phyloP scores from a whole-genome alignment of 2,888 invertebrate species.

The Stegana nigrithorax region DNA sequence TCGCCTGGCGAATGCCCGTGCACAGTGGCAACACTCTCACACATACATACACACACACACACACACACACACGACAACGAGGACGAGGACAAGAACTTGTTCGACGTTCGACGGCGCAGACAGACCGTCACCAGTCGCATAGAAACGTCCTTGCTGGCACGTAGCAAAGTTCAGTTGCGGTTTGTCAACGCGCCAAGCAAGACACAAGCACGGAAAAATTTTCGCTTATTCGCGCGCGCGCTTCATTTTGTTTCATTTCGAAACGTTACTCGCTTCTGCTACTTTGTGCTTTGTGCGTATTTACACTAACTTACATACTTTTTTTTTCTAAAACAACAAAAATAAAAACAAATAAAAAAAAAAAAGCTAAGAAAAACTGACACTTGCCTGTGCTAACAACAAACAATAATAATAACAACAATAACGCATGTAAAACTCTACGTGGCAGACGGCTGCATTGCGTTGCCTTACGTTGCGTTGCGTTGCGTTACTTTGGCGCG shows the following conservation, averaged over 20 bases:
- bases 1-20: not conserved
- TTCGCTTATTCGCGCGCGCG: constrained; percentile 22
- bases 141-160: constrained; percentile 38
- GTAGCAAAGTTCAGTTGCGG: constrained; percentile 63
- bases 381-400: no score
- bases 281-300: not conserved
- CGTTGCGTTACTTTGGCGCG: constrained; percentile 34
- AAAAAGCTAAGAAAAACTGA: no score
- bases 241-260: constrained; percentile 13
- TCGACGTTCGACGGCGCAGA: constrained; percentile 39
- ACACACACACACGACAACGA: constrained; percentile 3
- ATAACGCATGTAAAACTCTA: not conserved
- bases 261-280: not conserved
- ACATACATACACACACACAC: constrained; percentile 19
- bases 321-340: not conserved
- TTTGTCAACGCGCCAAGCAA: constrained; percentile 58
- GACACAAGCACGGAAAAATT: constrained; percentile 43
- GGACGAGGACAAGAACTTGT: constrained; percentile 26
- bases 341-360: not conserved
- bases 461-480: constrained; percentile 28
- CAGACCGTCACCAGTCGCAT: constrained; percentile 12
- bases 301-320: not conserved
- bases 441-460: constrained; percentile 3
- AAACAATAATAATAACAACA: no score
- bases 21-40: not conserved